Evolutionary conservation across 2,888 invertebrate genomes (phyloP).

Genomic region (Troilus luridus): DNA sequence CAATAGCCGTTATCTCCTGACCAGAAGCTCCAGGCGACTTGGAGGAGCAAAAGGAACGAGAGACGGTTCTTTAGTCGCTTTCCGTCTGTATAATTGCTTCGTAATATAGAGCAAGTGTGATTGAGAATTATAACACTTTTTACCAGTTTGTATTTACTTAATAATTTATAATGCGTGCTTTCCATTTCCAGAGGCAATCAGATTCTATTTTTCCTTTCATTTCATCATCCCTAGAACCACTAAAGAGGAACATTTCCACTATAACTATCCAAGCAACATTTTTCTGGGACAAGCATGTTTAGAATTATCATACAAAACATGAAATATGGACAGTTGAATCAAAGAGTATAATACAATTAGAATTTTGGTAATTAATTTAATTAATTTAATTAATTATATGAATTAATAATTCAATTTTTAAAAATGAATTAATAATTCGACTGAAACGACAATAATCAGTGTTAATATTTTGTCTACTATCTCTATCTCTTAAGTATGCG

Average conservation of each 20-base stretch:
- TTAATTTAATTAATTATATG: too few species aligned
- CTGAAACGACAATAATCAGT: too few species aligned
- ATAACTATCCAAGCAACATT: neutral
- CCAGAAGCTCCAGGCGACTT: neutral
- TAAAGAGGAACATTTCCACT: neutral
- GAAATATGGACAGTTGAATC: too few species aligned
- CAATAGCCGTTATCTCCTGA: constrained; percentile 43
- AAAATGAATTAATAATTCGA: too few species aligned
- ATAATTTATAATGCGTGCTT: neutral
- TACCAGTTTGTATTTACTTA: neutral
- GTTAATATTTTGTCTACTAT: too few species aligned
- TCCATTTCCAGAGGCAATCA: neutral
- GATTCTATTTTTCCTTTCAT: neutral
- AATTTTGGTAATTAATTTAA: neutral
- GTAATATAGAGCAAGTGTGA: neutral
- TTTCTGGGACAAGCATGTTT: too few species aligned
- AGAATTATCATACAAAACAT: too few species aligned
- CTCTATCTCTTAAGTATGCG: too few species aligned
- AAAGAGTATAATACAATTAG: neutral
- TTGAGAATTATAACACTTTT: neutral
- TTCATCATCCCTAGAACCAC: neutral
- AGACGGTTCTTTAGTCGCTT: neutral
- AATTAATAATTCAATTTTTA: too few species aligned
- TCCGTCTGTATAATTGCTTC: neutral
- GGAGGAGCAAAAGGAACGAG: constrained; percentile 11